Evolutionary conservation across 1,140 invertebrate species (phyloP).

Genomic region (Eumeta japonica): DNA sequence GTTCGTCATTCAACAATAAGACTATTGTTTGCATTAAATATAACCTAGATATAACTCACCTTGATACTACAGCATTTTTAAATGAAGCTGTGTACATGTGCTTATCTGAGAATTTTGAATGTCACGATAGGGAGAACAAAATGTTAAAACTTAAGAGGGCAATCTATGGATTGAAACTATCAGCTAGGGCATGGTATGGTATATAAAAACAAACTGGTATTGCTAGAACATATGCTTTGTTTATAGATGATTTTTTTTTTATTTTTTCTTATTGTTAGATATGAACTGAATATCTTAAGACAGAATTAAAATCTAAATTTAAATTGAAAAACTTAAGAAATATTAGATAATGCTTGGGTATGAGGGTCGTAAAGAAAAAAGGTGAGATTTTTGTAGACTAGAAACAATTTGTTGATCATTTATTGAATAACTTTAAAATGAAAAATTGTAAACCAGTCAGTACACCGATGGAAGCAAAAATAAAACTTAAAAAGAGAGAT

Average conservation of each 20-base stretch:
- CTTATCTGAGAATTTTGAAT: slow-evolving; percentile 11
- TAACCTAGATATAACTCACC: slow-evolving; percentile 18
- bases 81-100: slow-evolving; percentile 31
- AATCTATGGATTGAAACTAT: slow-evolving; percentile 6
- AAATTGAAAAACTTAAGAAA: slow-evolving; percentile 15
- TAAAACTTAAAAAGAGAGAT: slow-evolving; percentile 15
- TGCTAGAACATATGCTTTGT: slow-evolving; percentile 5
- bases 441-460: slow-evolving; percentile 16
- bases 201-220: slow-evolving; percentile 1
- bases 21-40: slow-evolving; percentile 18
- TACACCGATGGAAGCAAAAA: slow-evolving; percentile 18
- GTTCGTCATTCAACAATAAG: slow-evolving; percentile 9
- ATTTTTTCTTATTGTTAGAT: slow-evolving; percentile 21
- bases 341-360: slow-evolving; percentile 12
- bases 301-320: slow-evolving; percentile 12
- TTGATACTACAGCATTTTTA: slow-evolving; percentile 40
- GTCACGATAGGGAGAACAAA: slow-evolving; percentile 3
- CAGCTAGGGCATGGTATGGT: slow-evolving; percentile 6
- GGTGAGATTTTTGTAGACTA: slow-evolving; percentile 9
- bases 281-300: slow-evolving; percentile 14
- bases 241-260: slow-evolving; percentile 17
- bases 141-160: slow-evolving; percentile 7
- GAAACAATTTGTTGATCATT: slow-evolving; percentile 12
- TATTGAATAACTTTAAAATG: slow-evolving; percentile 15
- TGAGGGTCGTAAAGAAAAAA: slow-evolving; percentile 12